phyloP scores from a whole-genome alignment of 2,113 vertebrate species.

The Cyanoliseus patagonus region DNA sequence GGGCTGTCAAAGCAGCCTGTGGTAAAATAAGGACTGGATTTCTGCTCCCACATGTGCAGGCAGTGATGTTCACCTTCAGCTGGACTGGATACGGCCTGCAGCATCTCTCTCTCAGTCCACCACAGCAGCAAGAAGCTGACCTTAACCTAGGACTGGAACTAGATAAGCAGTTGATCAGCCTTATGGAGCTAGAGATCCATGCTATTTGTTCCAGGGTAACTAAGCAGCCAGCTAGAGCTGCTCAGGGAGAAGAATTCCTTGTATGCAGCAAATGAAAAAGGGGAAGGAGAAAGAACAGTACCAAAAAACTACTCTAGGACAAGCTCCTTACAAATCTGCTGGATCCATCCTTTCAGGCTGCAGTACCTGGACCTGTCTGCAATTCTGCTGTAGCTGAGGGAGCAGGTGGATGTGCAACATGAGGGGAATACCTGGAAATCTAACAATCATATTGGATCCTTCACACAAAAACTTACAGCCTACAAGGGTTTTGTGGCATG shows the following conservation, averaged over 20 bases:
- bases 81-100: background rate
- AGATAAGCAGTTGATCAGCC: background rate
- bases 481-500: rapidly evolving
- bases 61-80: background rate
- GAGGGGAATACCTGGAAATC: background rate
- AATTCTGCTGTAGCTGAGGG: background rate
- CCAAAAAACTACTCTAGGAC: too few relatives aligned
- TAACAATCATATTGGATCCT: rapidly evolving
- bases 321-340: background rate
- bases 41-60: rapidly evolving
- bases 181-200: background rate
- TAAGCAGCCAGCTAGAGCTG: background rate
- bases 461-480: background rate
- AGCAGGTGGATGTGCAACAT: background rate
- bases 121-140: background rate
- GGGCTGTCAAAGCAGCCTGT: background rate
- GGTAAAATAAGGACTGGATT: background rate
- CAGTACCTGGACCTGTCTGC: background rate
- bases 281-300: background rate
- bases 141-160: background rate
- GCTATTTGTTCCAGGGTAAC: background rate
- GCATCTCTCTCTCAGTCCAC: background rate
- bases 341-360: background rate
- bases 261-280: background rate
- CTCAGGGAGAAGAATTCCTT: background rate